Base-by-base conservation (phyloP, 2,797 vertebrate species). In the Enteromius thamalakanensis region DNA sequence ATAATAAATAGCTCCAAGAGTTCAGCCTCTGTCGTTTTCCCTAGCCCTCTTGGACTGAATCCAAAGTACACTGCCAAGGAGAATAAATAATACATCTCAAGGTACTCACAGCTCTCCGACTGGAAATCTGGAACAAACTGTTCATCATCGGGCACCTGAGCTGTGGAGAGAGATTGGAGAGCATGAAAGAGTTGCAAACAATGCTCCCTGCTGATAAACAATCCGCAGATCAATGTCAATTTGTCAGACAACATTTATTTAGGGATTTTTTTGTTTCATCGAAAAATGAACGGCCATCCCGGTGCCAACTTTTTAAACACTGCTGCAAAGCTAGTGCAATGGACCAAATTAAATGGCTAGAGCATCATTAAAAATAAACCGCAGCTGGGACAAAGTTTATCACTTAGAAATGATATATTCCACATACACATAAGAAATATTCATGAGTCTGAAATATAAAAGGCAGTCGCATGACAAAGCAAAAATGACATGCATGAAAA, bases 101-200 rank as follows among this genome's bases (percentile, higher is more conserved):
- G 86, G 85, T 94, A 97, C 97, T 98, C 92, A 98, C 97, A 92
- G 93, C 95, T 98, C 91, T 97, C 97, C 2, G 96, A 97, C 93
- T 96, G 96, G 93, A 98, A 98, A 95, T 98, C 97, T 89, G 97
- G 97, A 91, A 98, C 97, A 94, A 97, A 98, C 69, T 98, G 97
- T 91, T 98, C 97, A 34, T 98, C 97, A 86, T 98, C 97, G 0
- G 97, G 97, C 91, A 98, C 97, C 95, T 98, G 97, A 93, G 97
- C 97, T 91, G 92, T 9, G 32, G 82, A 88, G 89, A 89, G 77
- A 93, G 11, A 87, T 19, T 62, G 75, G 2, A 84, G 42, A 84
- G 80, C 6, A 26, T 83, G 26, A 79, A 78, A 77, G 55, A 49
- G 68, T 65, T 81, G 45, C 26, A 72, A 69, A 79, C 69, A 34